phyloP scores from a whole-genome alignment of 2,113 vertebrate species.

The crab-eating macaque (Macaca fascicularis) region T2T-MFA8v1.1 NC_088385.1:136407001-136407500 shows the following conservation, averaged over 20 bases:
- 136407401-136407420: rapidly evolving
- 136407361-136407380: neutral
- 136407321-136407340: rapidly evolving
- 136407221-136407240: neutral
- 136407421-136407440: rapidly evolving
- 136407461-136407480: rapidly evolving
- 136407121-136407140: neutral
- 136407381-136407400: neutral
- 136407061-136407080: neutral
- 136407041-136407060: neutral
- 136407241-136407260: rapidly evolving
- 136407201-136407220: neutral
- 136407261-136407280: rapidly evolving
- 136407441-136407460: rapidly evolving
- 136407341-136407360: neutral
- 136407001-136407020: neutral
- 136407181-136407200: neutral
- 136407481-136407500: rapidly evolving
- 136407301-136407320: rapidly evolving
- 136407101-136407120: neutral
- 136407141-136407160: neutral
- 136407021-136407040: neutral
- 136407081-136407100: neutral
- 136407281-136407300: rapidly evolving
- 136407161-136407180: rapidly evolving